A percentile compares a stretch with the other conserved stretches of the same genome.
These are phyloP conservation scores for Acanthococcus lagerstroemiae DNA, from an alignment of 2,888 invertebrate genomes.

Conservation along the genomic window DNA sequence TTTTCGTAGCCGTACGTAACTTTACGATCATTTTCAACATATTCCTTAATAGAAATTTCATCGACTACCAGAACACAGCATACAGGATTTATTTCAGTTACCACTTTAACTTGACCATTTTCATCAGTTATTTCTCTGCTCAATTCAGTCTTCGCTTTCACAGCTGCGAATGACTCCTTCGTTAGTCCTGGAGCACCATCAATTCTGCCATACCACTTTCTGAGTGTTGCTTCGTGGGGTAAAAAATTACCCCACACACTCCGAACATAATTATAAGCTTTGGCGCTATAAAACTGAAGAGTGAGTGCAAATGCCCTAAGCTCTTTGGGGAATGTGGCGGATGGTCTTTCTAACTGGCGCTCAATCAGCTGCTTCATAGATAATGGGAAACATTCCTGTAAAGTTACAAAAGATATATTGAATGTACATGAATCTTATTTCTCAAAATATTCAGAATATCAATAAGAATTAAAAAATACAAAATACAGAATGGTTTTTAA, in stretches of 20 bases:
- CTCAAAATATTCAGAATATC: too few relatives aligned
- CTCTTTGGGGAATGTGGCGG: neutral
- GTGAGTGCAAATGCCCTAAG: neutral
- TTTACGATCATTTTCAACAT: neutral
- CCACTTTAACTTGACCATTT: neutral
- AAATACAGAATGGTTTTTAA: too few relatives aligned
- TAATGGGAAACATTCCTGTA: too few relatives aligned
- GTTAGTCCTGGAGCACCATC: conserved; percentile 28
- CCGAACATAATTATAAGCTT: neutral
- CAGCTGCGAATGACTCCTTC: conserved; percentile 10
- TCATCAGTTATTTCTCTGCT: neutral
- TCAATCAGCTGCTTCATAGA: too few relatives aligned
- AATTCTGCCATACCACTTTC: conserved; percentile 21
- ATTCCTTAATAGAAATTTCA: neutral
- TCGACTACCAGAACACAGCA: neutral
- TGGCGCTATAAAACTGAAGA: neutral
- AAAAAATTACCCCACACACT: conserved; percentile 15
- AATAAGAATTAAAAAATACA: too few relatives aligned
- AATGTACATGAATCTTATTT: too few relatives aligned
- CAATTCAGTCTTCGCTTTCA: neutral
- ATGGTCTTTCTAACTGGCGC: too few relatives aligned
- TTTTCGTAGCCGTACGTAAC: neutral
- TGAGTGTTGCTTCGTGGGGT: conserved; percentile 19
- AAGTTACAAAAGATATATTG: too few relatives aligned
- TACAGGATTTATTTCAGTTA: neutral